Evolutionary conservation across 1,140 invertebrate genomes (phyloP), one percentile per base, ranked within the genome.

Genomic region (Olivierus martensii): DNA sequence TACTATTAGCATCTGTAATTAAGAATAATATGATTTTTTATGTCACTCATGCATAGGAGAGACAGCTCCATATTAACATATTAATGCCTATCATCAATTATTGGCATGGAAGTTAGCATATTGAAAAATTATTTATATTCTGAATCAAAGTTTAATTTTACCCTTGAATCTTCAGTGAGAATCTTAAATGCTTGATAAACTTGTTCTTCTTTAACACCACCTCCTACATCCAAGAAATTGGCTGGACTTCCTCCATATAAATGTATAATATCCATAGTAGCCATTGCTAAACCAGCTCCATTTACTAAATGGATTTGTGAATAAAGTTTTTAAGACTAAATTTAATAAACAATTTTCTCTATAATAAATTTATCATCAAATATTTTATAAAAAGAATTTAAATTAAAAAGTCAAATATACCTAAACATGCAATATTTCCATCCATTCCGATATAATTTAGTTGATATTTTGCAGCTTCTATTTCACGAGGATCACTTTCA

Each of bases 371-470:
- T n/a, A n/a, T n/a, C n/a, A n/a, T 38, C 7, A 38, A 14, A 14
- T 10, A 7, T 38, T 10, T 38, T 38, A 38, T n/a, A 38, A 38
- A 38, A 38, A 10, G 36, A 38, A 28, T 28, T 1, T 4, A 28
- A 28, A 6, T 4, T 2, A 28, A 28, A 28, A 28, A 28, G 4
- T 28, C 28, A 28, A 28, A 6, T 28, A 4, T 65, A 83, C 81
- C 82, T 59, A 88, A 69, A 67, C 86, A 89, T 46, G 91, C 96
- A 68, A 99, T 99, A 69, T 96, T 96, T 49, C 96, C 96, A 70
- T 92, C 83, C 84, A 99, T 87, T 56, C 86, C 87, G 64, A 99
- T 93, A 69, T 98, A 99, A 68, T 95, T 97, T 9, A 99, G 74
- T 69, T 94, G 89, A 58, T 80, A 78, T 67, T 86, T 82, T 7